Evolutionary conservation across 1,140 invertebrate species (phyloP), one percentile per base, ranked within the genome.

Genomic region (Bombus sibiricus): DNA sequence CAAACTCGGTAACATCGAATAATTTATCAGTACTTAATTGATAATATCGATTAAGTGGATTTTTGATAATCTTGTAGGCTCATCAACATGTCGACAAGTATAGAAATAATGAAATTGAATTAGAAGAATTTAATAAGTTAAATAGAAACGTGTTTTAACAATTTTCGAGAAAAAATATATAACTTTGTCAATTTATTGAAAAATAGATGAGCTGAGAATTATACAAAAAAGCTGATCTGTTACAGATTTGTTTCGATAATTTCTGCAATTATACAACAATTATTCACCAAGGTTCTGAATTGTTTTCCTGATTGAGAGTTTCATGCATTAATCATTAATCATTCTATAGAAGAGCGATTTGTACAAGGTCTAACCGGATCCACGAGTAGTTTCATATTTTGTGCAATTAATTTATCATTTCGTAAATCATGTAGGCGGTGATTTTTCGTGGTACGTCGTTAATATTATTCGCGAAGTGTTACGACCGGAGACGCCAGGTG

Each of bases 341-440:
- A 84, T 59, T 34, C 25, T n/a, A 39, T 13, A n/a, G 18, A 71
- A n/a, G 22, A 57, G 18, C 47, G 47, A 71, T 69, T 43, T 79
- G 47, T 78, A 84, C 9, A 53, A 22, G 47, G 15, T 43, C 3
- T 18, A 59, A 32, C 62, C 72, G 28, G 53, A 76, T 66, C 25
- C 12, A 1, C 32, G 25, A 47, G 59, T n/a, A 59, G 72, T 76
- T 76, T 76, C 72, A 39, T 41, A 83, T 83, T 83, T 83, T 37
- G 13, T 75, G 72, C 73, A 83, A 83, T 83, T 83, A 76, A 83
- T 76, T 76, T 83, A 83, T 77, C 73, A 77, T 68, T 83, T 68
- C 13, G 43, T 57, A 39, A 47, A 83, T 68, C 43, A 64, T 10
- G 73, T 77, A 28, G 72, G 34, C 43, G 73, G 28, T 32, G 62